phyloP scores from a whole-genome alignment of 2,113 vertebrate genomes.

The Oreocharis arfaki region DNA sequence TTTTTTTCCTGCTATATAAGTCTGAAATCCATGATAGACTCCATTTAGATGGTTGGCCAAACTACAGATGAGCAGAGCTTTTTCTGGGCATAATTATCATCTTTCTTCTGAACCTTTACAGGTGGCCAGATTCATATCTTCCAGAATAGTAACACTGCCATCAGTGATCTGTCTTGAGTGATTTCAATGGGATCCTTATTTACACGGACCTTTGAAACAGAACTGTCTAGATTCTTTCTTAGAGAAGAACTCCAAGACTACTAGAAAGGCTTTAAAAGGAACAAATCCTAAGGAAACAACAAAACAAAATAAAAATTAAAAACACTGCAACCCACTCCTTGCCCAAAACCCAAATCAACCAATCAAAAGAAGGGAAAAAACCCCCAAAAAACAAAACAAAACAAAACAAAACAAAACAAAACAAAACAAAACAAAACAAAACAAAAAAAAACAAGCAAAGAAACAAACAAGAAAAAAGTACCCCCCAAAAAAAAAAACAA shows the following conservation, averaged over 20 bases:
- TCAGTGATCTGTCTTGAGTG: not conserved
- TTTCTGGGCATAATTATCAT: not conserved
- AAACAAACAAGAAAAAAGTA: not conserved
- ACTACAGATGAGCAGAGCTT: not conserved
- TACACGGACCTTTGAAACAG: not conserved
- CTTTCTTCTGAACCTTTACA: not conserved
- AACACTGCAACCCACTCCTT: not conserved
- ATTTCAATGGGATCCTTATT: not conserved
- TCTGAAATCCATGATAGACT: not conserved
- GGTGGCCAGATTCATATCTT: not conserved
- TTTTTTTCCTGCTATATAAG: not conserved
- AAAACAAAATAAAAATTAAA: not conserved
- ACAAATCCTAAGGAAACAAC: not conserved
- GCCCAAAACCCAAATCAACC: rapidly evolving
- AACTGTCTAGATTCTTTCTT: not conserved
- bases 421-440: no score
- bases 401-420: not conserved
- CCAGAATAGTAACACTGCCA: not conserved
- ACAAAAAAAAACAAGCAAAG: not conserved
- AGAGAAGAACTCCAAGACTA: not conserved
- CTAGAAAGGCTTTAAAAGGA: not conserved
- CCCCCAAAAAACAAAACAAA: not conserved
- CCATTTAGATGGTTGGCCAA: not conserved
- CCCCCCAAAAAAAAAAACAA: not conserved
- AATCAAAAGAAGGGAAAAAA: no score